These are phyloP conservation scores for Tiliqua scincoides DNA, from an alignment of 2,113 vertebrate genomes.

Conservation along the genomic window DNA sequence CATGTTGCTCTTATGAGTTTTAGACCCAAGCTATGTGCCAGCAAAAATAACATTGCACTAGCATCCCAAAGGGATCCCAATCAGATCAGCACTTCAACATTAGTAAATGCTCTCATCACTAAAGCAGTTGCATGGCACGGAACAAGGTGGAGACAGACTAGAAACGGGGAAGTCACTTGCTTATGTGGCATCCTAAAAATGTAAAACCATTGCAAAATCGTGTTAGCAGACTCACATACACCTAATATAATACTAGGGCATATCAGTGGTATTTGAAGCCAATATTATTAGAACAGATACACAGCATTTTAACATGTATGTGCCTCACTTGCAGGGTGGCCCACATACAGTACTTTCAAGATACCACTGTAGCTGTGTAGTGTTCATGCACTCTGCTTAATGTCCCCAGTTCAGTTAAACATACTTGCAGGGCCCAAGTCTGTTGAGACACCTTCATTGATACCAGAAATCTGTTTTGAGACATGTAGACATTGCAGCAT, in stretches of 20 bases:
- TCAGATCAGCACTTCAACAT: background rate
- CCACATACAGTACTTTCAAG: background rate
- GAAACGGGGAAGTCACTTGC: background rate
- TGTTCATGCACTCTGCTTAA: background rate
- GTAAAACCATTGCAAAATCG: background rate
- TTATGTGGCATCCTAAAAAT: background rate
- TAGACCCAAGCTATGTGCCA: background rate
- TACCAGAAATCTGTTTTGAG: background rate
- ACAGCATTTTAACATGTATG: background rate
- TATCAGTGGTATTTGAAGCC: background rate
- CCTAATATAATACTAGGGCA: background rate
- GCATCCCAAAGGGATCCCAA: background rate
- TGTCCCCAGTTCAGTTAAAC: background rate
- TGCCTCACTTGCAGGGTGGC: background rate
- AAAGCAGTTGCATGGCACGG: background rate
- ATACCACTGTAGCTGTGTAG: background rate
- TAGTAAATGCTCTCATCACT: background rate
- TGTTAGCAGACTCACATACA: background rate
- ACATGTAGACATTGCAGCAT: background rate
- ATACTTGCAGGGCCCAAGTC: background rate
- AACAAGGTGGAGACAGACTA: background rate
- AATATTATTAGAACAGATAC: background rate
- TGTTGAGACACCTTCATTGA: background rate
- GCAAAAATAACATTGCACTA: background rate
- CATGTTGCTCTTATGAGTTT: background rate